Evolutionary conservation across 2,888 invertebrate genomes (phyloP), one percentile per base, ranked within the genome.

Genomic region (Cryptops parisi): DNA sequence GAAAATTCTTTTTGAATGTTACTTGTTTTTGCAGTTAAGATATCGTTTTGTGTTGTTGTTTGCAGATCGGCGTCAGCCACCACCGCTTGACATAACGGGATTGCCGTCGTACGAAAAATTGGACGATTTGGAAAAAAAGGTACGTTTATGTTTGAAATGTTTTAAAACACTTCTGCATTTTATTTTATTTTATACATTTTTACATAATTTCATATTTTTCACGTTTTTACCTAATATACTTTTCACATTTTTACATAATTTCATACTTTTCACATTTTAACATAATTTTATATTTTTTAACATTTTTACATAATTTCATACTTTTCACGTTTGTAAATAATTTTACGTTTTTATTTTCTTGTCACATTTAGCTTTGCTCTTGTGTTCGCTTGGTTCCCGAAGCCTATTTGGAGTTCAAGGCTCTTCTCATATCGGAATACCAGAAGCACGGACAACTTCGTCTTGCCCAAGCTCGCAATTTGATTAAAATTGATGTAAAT

Each of bases 401-500:
- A 51, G 80, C 80, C 17, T 93, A 82, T 67, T 68, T 86, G 57
- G 82, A 86, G 54, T 82, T 87, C 62, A 84, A 85, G 63, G 76
- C 78, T 39, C 73, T 80, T 47, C 69, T 93, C 4, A 76, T 84
- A 33, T 67, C 75, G 0, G 90, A 91, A 66, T 84, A 83, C 67
- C 75, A 79, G 56, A 88, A 84, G 67, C 71, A 76, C 55, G 83
- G 84, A 0, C 60, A 53, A 44, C 70, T 93, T 4, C 76, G 81
- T 57, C 71, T 93, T 57, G 78, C 86, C 1, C 86, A 87, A 65
- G 91, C 91, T 0, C 73, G 93, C 50, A 76, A 76, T 43, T 74
- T 90, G 44, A 77, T 91, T 39, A 91, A 90, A 70, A 93, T 93
- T 61, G 91, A 93, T 73, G 93, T 93, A 2, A 90, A 90, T 68